Evolutionary conservation across 2,113 vertebrate species (phyloP), one percentile per base, ranked within the genome.

Genomic region (Leptocoma aspasia): DNA sequence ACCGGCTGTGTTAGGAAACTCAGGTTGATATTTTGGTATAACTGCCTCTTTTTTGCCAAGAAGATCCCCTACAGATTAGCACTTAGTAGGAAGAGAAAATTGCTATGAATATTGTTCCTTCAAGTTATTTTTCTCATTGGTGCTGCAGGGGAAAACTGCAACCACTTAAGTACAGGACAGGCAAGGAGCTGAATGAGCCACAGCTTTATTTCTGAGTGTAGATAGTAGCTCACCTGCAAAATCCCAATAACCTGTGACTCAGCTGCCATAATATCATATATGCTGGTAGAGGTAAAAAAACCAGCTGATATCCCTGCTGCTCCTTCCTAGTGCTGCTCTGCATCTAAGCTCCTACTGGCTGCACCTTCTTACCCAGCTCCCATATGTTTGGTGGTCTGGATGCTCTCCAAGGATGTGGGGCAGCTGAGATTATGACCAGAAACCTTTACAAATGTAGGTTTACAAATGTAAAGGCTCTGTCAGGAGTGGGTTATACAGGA

Each of bases 11-110:
- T 56, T 70, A 73, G 33, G 56, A 89, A 94, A 78, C 49, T 64
- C 56, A 70, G 52, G 79, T 27, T 70, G 73, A 3, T 94, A 79
- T 73, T 91, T 90, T 79, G 72, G 90, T 79, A 54, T 61, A 80
- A 88, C 30, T 28, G n/a, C 33, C 7, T 92, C n/a, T 53, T 69
- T 65, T 71, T 81, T 75, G 70, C 70, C 70, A 94, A 77, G 54
- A 54, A 88, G 39, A 92, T 71, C 68, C 41, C 41, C 73, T 68
- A 63, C 0, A 8, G 79, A 89, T 88, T 85, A 82, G 42, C 79
- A 82, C 39, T 66, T 73, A 66, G 49, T 23, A 77, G 44, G 61
- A 89, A 88, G 64, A 89, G 59, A 90, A 93, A 91, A 92, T 66
- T 90, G 56, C 60, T 89, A 45, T 0, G 1, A 84, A 37, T 71